Evolutionary conservation across 2,888 invertebrate genomes (phyloP).

Genomic region (Cerceris ruficornis): DNA sequence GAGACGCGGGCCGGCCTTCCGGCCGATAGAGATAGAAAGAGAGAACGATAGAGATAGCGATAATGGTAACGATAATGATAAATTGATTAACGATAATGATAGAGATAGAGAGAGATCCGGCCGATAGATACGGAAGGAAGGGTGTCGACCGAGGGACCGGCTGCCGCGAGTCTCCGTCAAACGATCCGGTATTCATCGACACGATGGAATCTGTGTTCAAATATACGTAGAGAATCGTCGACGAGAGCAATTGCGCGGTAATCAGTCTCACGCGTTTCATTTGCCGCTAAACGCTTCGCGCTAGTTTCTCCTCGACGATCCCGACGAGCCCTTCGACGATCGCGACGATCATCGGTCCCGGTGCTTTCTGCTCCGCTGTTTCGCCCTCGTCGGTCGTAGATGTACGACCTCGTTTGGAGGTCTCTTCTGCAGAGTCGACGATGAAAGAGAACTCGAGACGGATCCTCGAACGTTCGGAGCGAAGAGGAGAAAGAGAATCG

Average conservation of each 20-base stretch:
- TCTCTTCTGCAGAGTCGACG: neutral
- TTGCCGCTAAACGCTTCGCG: slow-evolving; percentile 19
- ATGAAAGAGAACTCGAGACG: neutral
- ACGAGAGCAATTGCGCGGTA: slow-evolving; percentile 7
- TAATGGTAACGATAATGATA: neutral
- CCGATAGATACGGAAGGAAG: slow-evolving; percentile 11
- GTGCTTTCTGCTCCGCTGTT: too few species aligned
- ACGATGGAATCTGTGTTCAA: slow-evolving; percentile 47
- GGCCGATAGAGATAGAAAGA: neutral
- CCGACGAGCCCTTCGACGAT: too few species aligned
- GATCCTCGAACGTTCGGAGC: neutral
- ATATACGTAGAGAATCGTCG: slow-evolving; percentile 33
- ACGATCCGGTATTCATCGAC: slow-evolving; percentile 36
- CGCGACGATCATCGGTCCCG: too few species aligned
- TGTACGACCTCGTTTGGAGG: too few species aligned
- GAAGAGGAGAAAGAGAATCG: too few species aligned
- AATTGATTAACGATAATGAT: too few species aligned
- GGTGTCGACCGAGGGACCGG: neutral
- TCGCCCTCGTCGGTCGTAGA: too few species aligned
- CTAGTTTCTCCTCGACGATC: too few species aligned
- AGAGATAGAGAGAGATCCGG: neutral
- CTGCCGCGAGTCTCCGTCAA: slow-evolving; percentile 12
- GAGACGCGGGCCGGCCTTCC: neutral
- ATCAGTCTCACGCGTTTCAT: slow-evolving; percentile 8
- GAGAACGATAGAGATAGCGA: neutral